Evolutionary conservation across 2,888 invertebrate species (phyloP).

Genomic region (Buathra laborator): DNA sequence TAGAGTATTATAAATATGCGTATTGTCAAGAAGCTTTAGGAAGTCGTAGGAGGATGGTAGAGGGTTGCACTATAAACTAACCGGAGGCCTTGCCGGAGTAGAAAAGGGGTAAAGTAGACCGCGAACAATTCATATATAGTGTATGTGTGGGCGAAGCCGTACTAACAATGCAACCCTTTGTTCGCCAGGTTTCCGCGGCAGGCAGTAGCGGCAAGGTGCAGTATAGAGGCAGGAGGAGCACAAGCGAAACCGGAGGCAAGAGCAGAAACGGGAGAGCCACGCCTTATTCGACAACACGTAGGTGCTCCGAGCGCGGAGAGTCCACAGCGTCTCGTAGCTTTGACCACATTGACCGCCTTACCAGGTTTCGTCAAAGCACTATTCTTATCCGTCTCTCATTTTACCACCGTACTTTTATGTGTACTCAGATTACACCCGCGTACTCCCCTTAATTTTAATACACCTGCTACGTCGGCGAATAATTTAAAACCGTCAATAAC

Average conservation of each 20-base stretch:
- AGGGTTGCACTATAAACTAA: conserved; percentile 49
- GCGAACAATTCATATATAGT: conserved; percentile 57
- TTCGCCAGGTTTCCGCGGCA: conserved; percentile 41
- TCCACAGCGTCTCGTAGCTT: conserved; percentile 31
- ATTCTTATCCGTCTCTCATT: conserved; percentile 28
- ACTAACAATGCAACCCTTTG: conserved; percentile 61
- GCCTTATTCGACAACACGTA: conserved; percentile 60
- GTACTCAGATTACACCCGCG: conserved; percentile 16
- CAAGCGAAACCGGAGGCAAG: conserved; percentile 37
- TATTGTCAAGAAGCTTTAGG: conserved; percentile 39
- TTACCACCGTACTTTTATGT: conserved; percentile 15
- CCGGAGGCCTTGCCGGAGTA: conserved; percentile 2
- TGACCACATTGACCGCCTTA: conserved; percentile 56
- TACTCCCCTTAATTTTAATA: not conserved
- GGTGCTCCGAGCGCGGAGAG: conserved; percentile 25
- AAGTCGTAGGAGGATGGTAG: conserved; percentile 29
- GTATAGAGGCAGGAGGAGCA: conserved; percentile 31
- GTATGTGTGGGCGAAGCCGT: conserved; percentile 40
- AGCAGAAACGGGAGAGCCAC: conserved; percentile 59
- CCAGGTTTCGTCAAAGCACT: conserved; percentile 50
- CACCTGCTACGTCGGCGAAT: no score
- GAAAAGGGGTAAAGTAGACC: conserved; percentile 58
- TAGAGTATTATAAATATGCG: conserved; percentile 37
- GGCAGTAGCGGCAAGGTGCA: conserved; percentile 20
- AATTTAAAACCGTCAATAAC: no score